Base-by-base conservation (phyloP, 1,140 invertebrate species). In the Marisa cornuarietis region DNA sequence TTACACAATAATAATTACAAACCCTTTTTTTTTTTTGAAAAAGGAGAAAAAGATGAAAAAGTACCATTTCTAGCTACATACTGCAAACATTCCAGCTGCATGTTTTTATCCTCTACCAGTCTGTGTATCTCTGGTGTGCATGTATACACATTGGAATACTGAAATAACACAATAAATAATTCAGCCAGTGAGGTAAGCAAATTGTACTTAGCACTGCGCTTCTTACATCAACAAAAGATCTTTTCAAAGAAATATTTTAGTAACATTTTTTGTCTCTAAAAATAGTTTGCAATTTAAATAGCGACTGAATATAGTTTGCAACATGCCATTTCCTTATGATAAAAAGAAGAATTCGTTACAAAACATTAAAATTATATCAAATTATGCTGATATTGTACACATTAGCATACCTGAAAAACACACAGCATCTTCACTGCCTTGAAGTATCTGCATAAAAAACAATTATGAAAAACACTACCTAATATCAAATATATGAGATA, bases 81-180 rank as follows among this genome's bases (percentile, higher is more conserved):
- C 49, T 93, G 90, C 9, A 96, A 91, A 86, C 96, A 97, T 62
- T 95, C 94, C 73, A 93, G 93, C 88, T 96, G 95, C 71, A 98
- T 90, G 6, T 93, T 91, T 31, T 87, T 85, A 88, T 96, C 94
- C 78, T 89, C 87, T 72, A 87, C 85, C 63, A 92, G 81, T 68
- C 94, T 92, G 83, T 94, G 94, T 2, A 98, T 92, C 86, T 94
- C 94, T n/a, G 96, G 94, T 8, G 96, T 98, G 18, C 94, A 94
- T 73, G 95, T 94, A 90, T 98, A 99, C 82, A 97, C 95, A 91
- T 98, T 98, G 82, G 95, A 95, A 90, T 98, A 99, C 89, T 91
- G 85, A 72, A 86, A 87, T 5, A 73, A 66, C 51, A 83, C 49
- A 80, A 63, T 76, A 71, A 71, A 20, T 71, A 58, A 72, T 76